phyloP scores from a whole-genome alignment of 2,797 vertebrate genomes.

The Nannoperca obscura region DNA sequence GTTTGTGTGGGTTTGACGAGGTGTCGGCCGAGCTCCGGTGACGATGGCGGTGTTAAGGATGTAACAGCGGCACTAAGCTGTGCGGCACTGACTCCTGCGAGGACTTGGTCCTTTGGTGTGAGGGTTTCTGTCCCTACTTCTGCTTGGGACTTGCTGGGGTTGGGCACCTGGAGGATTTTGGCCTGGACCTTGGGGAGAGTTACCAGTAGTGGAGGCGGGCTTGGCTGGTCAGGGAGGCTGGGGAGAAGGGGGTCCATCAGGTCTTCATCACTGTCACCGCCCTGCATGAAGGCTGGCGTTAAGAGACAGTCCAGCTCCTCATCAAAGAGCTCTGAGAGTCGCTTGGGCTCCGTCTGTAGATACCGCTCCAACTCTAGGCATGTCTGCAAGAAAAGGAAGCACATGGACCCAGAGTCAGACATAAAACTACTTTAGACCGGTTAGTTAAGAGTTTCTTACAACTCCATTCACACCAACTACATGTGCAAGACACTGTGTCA shows the following conservation, averaged over 20 bases:
- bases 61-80: slow-evolving; percentile 95
- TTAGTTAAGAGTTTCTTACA: neutral
- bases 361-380: slow-evolving; percentile 95
- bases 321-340: slow-evolving; percentile 92
- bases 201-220: slow-evolving; percentile 86
- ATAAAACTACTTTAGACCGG: neutral
- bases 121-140: slow-evolving; percentile 52
- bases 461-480: neutral
- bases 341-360: slow-evolving; percentile 93
- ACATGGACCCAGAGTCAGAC: slow-evolving; percentile 37
- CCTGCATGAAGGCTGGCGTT: slow-evolving; percentile 88
- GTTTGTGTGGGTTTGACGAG: slow-evolving; percentile 93
- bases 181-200: slow-evolving; percentile 89
- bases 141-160: slow-evolving; percentile 58
- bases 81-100: slow-evolving; percentile 86
- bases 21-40: slow-evolving; percentile 95
- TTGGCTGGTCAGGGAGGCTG: slow-evolving; percentile 85
- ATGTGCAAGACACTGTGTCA: neutral
- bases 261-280: slow-evolving; percentile 87
- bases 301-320: slow-evolving; percentile 93
- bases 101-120: slow-evolving; percentile 82
- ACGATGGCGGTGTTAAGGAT: slow-evolving; percentile 94
- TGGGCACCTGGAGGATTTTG: slow-evolving; percentile 82
- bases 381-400: slow-evolving; percentile 85
- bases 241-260: slow-evolving; percentile 88